Evolutionary conservation across 92 coral and sea anemone genomes (phyloP).

Genomic region (Umimayanthus kanabou): DNA sequence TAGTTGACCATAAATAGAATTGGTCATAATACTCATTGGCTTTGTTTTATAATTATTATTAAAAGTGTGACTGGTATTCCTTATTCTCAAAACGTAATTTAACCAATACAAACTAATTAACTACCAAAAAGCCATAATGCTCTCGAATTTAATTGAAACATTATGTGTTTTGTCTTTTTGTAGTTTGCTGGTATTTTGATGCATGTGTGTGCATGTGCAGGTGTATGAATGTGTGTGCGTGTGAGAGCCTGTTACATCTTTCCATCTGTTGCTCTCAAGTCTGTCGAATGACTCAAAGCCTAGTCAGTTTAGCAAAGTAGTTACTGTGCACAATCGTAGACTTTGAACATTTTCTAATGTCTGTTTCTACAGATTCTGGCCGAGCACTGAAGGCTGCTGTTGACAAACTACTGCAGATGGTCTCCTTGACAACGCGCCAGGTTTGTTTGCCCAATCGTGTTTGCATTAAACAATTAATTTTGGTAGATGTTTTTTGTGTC

Average conservation of each 20-base stretch:
- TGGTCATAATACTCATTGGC: no score
- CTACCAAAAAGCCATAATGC: no score
- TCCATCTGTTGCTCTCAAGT: neutral
- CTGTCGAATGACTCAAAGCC: neutral
- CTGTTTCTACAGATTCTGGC: slow-evolving; percentile 66
- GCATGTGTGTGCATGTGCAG: neutral
- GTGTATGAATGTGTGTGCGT: neutral
- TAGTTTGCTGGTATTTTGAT: no score
- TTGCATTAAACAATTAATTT: neutral
- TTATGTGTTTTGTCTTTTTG: no score
- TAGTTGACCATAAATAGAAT: no score
- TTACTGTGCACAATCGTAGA: neutral
- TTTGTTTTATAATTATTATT: no score
- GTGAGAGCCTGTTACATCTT: neutral
- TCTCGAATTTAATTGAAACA: no score
- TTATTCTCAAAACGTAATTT: no score
- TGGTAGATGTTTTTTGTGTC: neutral
- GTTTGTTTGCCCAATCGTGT: slow-evolving; percentile 39
- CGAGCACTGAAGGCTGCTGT: slow-evolving; percentile 84
- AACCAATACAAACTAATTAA: no score
- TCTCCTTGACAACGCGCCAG: slow-evolving; percentile 87
- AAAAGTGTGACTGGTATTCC: no score
- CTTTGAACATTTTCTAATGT: neutral
- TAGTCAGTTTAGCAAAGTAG: neutral
- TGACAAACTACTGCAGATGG: slow-evolving; percentile 89